Percentiles rank a stretch among this genome's conserved stretches.
Conservation (phyloP, 2,888 invertebrate genomes). For the Eristalinus sepulchralis region DNA sequence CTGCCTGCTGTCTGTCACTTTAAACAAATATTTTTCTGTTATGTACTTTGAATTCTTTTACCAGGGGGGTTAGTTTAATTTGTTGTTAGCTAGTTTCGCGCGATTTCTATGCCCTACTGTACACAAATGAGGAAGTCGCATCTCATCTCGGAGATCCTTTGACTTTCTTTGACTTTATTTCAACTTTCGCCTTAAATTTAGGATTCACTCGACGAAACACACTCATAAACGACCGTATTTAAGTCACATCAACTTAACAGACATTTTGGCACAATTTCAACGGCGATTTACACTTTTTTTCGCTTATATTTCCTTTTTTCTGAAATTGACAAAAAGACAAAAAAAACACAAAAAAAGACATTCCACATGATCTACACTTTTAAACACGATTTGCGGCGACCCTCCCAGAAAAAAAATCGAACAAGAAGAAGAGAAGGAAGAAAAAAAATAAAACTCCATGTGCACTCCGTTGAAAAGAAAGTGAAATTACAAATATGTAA, state of each 20-base stretch:
- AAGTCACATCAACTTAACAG: slow-evolving; percentile 20
- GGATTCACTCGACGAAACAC: slow-evolving; percentile 11
- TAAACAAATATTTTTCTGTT: not conserved
- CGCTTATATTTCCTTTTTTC: not conserved
- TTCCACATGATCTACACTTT: slow-evolving; percentile 51
- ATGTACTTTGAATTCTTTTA: not conserved
- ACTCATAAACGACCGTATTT: not conserved
- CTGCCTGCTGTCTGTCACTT: slow-evolving; percentile 26
- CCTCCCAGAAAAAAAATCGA: not conserved
- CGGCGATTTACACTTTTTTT: slow-evolving; percentile 35
- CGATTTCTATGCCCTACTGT: not conserved
- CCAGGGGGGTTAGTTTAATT: not conserved
- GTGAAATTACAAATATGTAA: slow-evolving; percentile 70
- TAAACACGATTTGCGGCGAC: slow-evolving; percentile 7
- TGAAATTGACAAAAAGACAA: slow-evolving; percentile 19
- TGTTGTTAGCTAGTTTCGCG: not conserved
- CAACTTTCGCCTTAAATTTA: not conserved
- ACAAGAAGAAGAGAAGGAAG: not conserved
- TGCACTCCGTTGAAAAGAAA: slow-evolving; percentile 56
- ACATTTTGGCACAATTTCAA: slow-evolving; percentile 59
- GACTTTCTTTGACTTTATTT: not conserved
- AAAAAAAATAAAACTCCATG: slow-evolving; percentile 24
- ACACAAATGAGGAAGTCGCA: not conserved
- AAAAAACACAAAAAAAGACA: slow-evolving; percentile 23
- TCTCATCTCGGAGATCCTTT: not conserved